Percentiles rank a stretch among this genome's conserved stretches.
Evolutionary conservation across 2,113 vertebrate genomes (phyloP).

Genomic region (Syngnathoides biaculeatus): DNA sequence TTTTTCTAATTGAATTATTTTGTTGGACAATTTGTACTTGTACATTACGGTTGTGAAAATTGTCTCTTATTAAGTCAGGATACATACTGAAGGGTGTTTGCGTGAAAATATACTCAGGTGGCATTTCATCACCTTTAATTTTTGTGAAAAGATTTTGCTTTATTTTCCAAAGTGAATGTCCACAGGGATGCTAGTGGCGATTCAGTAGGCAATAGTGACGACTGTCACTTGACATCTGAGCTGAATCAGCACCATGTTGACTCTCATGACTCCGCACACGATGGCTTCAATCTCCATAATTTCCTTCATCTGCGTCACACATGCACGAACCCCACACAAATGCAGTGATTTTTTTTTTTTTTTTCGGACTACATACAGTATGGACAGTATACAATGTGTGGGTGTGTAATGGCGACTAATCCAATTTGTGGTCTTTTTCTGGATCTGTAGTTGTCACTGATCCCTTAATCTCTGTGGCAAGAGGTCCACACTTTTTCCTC

Average conservation of each 20-base stretch:
- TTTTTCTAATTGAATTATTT: too few relatives aligned
- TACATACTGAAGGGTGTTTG: too few relatives aligned
- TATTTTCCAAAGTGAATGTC: too few relatives aligned
- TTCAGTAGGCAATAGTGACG: constrained; percentile 9
- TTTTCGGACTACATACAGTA: constrained; percentile 36
- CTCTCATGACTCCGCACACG: constrained; percentile 20
- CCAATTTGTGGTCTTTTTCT: constrained; percentile 74
- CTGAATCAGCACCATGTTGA: constrained; percentile 12
- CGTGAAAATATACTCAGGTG: too few relatives aligned
- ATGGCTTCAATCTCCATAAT: constrained; percentile 28
- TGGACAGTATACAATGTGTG: constrained; percentile 40
- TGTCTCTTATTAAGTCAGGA: too few relatives aligned
- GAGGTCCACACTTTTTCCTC: constrained; percentile 45
- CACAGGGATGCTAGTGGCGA: neutral
- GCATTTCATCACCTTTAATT: too few relatives aligned
- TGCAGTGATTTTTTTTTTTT: too few relatives aligned
- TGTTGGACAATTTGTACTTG: too few relatives aligned
- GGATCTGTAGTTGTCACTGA: constrained; percentile 54
- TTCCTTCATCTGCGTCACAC: constrained; percentile 34
- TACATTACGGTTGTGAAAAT: too few relatives aligned
- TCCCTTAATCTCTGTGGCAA: constrained; percentile 65
- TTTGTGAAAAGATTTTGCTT: too few relatives aligned
- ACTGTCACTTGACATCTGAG: constrained; percentile 9
- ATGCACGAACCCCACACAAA: constrained; percentile 20
- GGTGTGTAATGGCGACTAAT: constrained; percentile 72